Evolutionary conservation across 1,140 invertebrate species (phyloP), one percentile per base, ranked within the genome.

Genomic region (Penaeus japonicus): DNA sequence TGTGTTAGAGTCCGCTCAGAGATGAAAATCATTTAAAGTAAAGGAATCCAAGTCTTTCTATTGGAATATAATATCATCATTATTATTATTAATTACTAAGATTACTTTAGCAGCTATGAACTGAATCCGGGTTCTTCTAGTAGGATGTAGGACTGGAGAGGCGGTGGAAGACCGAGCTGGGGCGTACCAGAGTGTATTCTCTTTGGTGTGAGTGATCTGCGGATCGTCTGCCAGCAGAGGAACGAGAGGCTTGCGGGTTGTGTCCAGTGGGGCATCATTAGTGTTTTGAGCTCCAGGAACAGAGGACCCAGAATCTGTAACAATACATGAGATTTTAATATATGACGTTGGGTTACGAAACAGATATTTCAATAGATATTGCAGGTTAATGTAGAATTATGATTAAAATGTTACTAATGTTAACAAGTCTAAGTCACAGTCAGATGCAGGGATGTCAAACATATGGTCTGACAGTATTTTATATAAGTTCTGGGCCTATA

Each of bases 241-340:
- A 54, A 75, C 47, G 86, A 30, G 7, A 88, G 86, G 80, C n/a
- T 83, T 1, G 86, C 39, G 1, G 86, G 86, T 55, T 84, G 80
- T 17, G 80, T 83, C 86, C 86, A 88, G 80, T 88, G 86, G 32
- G 80, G 86, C 86, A 84, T 75, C 86, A 88, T 88, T 22, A 88
- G 80, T 1, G 86, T 88, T 53, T 88, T 88, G 20, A 88, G 53
- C 30, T 88, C 86, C 70, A 88, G 54, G 80, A 88, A 88, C 0
- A 88, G 65, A 3, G 86, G 86, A 20, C 86, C 86, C 54, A 88
- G 39, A 17, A 88, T 55, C 86, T 88, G 86, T 7, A 53, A 22
- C 18, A 27, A 20, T 22, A 39, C 30, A 59, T 20, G n/a, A n/a
- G n/a, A n/a, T n/a, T n/a, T n/a, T n/a, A n/a, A n/a, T n/a, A n/a